These are phyloP conservation scores for Vanessa cardui DNA, from an alignment of 2,888 invertebrate species.

Conservation along the genomic window DNA sequence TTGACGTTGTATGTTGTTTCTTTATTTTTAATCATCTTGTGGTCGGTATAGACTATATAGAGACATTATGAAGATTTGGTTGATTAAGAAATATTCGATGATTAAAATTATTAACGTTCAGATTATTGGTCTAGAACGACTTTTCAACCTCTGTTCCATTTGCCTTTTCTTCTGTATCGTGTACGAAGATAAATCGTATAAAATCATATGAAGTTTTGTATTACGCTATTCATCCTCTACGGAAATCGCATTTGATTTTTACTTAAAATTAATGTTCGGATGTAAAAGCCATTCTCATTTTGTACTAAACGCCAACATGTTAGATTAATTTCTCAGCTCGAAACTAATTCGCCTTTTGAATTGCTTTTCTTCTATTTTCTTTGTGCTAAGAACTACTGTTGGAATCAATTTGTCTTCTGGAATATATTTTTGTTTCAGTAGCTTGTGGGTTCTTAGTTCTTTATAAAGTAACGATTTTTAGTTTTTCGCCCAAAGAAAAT, in stretches of 20 bases:
- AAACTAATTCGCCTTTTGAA: slow-evolving; percentile 34
- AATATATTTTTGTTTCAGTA: slow-evolving; percentile 31
- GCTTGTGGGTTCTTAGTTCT: slow-evolving; percentile 10
- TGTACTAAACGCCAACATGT: slow-evolving; percentile 28
- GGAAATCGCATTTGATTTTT: background rate
- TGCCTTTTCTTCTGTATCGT: too few relatives aligned
- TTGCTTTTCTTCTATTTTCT: slow-evolving; percentile 25
- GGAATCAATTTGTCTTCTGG: slow-evolving; percentile 35
- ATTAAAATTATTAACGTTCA: too few relatives aligned
- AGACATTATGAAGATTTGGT: too few relatives aligned
- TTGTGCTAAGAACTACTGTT: slow-evolving; percentile 27
- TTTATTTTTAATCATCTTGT: too few relatives aligned
- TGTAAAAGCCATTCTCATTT: slow-evolving; percentile 26
- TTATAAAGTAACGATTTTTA: slow-evolving; percentile 4
- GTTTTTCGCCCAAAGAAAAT: slow-evolving; percentile 1
- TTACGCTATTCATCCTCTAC: background rate
- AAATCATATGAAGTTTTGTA: background rate
- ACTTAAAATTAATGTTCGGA: slow-evolving; percentile 26
- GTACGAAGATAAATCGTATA: too few relatives aligned
- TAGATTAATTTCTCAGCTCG: slow-evolving; percentile 34
- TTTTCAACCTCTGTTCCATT: too few relatives aligned
- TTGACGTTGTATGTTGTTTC: too few relatives aligned
- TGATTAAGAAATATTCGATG: too few relatives aligned
- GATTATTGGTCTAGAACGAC: too few relatives aligned
- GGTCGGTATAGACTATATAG: too few relatives aligned